Evolutionary conservation across 2,888 invertebrate species (phyloP).

Genomic region (Brenthis hecate): DNA sequence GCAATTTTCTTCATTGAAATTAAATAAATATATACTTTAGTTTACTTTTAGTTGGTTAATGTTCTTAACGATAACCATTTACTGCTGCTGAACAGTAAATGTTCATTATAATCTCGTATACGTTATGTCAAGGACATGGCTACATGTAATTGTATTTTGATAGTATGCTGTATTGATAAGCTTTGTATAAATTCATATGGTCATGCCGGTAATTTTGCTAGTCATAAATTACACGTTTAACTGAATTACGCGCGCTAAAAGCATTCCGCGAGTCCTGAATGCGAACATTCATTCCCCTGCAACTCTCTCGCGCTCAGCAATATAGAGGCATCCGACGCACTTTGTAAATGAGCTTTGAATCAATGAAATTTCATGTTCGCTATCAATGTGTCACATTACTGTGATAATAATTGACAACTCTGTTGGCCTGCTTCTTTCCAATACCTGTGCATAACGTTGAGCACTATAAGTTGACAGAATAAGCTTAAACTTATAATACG

Average conservation of each 20-base stretch:
- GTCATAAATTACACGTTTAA: slow-evolving; percentile 81
- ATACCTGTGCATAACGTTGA: too few species aligned
- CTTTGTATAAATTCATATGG: slow-evolving; percentile 55
- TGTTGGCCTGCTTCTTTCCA: not conserved
- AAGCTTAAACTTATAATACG: too few species aligned
- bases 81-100: too few species aligned
- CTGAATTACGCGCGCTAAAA: slow-evolving; percentile 80
- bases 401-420: slow-evolving; percentile 9
- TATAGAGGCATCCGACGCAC: slow-evolving; percentile 62
- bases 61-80: too few species aligned
- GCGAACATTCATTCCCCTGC: slow-evolving; percentile 60
- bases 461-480: too few species aligned
- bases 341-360: slow-evolving; percentile 63
- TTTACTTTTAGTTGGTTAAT: too few species aligned
- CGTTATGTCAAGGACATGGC: not conserved
- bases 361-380: slow-evolving; percentile 62
- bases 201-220: slow-evolving; percentile 76
- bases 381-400: slow-evolving; percentile 27
- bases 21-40: too few species aligned
- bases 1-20: too few species aligned
- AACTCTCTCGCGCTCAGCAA: slow-evolving; percentile 58
- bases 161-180: slow-evolving; percentile 14
- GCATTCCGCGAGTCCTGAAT: slow-evolving; percentile 71
- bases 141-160: slow-evolving; percentile 5
- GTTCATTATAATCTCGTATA: too few species aligned